phyloP scores from a whole-genome alignment of 1,140 invertebrate genomes.

The Hirudo medicinalis region DNA sequence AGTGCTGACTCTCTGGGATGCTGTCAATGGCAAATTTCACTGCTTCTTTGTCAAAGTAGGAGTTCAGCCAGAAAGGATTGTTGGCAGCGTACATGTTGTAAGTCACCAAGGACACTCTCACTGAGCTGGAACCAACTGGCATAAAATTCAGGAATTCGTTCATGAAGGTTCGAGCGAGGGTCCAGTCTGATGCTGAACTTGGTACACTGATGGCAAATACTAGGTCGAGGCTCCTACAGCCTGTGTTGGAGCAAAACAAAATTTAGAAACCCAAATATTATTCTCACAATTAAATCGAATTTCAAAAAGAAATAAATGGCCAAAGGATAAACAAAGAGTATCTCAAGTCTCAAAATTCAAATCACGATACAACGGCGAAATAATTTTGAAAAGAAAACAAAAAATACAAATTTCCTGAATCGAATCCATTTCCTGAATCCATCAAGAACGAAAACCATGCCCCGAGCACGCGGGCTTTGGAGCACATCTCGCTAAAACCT shows the following conservation, averaged over 20 bases:
- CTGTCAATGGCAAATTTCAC: not conserved
- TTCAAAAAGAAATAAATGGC: no score
- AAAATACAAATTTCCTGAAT: no score
- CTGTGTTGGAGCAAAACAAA: not conserved
- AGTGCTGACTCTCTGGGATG: not conserved
- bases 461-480: no score
- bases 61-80: not conserved
- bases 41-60: not conserved
- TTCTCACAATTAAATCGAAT: no score
- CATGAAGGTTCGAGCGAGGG: not conserved
- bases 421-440: no score
- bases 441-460: no score
- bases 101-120: constrained; percentile 8
- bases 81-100: constrained; percentile 6
- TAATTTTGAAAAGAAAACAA: no score
- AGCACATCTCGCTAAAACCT: no score
- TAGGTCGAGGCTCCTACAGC: not conserved
- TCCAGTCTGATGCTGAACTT: not conserved
- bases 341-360: no score
- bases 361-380: no score
- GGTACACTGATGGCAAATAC: constrained; percentile 2
- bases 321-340: no score
- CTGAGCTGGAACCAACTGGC: constrained; percentile 1
- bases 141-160: not conserved
- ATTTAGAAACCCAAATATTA: no score